Conservation (phyloP, 1,140 invertebrate species). For the Charaxes varanes region DNA sequence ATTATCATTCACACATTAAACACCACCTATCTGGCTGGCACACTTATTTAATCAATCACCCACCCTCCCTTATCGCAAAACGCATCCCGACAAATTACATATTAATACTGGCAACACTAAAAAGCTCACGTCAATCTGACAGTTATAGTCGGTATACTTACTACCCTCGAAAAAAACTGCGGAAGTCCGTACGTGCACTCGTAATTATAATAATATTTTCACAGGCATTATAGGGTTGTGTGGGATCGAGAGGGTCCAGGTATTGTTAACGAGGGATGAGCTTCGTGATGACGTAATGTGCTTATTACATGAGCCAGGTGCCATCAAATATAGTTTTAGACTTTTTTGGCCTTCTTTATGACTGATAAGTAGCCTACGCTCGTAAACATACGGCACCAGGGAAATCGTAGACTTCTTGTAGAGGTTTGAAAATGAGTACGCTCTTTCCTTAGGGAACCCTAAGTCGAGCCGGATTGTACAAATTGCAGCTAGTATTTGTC, state of each 20-base stretch:
- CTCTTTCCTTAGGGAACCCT: too few relatives aligned
- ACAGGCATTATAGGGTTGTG: slow-evolving; percentile 52
- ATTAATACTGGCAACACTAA: slow-evolving; percentile 62
- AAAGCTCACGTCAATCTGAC: slow-evolving; percentile 58
- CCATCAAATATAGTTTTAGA: too few relatives aligned
- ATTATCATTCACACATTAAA: slow-evolving; percentile 49
- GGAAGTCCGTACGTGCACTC: slow-evolving; percentile 51
- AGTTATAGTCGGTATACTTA: slow-evolving; percentile 22
- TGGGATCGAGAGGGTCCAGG: slow-evolving; percentile 48
- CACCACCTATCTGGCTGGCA: slow-evolving; percentile 51
- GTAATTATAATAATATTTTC: slow-evolving; percentile 67
- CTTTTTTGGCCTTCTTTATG: too few relatives aligned
- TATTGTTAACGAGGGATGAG: slow-evolving; percentile 48
- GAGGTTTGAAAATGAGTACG: too few relatives aligned
- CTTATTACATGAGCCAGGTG: slow-evolving; percentile 46
- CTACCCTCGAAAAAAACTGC: slow-evolving; percentile 36
- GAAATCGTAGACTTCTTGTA: too few relatives aligned
- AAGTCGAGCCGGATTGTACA: too few relatives aligned
- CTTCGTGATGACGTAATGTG: slow-evolving; percentile 25
- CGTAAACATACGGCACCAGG: too few relatives aligned
- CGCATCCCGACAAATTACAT: slow-evolving; percentile 66
- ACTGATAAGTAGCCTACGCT: too few relatives aligned
- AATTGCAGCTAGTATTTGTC: too few relatives aligned
- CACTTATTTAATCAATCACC: slow-evolving; percentile 70
- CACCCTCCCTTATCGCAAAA: slow-evolving; percentile 52